A percentile compares a stretch with the other conserved stretches of the same genome.
phyloP scores from a whole-genome alignment of 2,888 invertebrate species.

The Melipona beecheii region DNA sequence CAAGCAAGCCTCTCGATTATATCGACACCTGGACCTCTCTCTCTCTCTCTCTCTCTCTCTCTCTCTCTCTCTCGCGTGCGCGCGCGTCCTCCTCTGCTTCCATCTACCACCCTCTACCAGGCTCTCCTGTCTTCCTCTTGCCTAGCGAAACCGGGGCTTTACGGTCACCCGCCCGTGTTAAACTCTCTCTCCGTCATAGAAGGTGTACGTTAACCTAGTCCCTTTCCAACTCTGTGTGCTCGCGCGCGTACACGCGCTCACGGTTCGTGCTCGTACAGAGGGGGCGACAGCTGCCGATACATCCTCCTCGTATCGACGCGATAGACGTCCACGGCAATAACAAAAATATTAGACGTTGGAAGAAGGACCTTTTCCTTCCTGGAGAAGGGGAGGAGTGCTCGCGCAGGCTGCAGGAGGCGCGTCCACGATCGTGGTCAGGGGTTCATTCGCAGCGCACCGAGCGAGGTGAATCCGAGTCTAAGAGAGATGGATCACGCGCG shows the following conservation, averaged over 20 bases:
- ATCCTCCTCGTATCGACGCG: slow-evolving; percentile 49
- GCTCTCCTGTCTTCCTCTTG: slow-evolving; percentile 44
- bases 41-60: not conserved
- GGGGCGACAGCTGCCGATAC: slow-evolving; percentile 70
- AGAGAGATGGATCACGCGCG: slow-evolving; percentile 64
- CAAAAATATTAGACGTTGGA: slow-evolving; percentile 50
- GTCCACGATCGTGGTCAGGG: slow-evolving; percentile 6
- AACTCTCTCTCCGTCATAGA: slow-evolving; percentile 62
- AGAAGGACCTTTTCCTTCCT: slow-evolving; percentile 17
- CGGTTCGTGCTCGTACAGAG: not conserved
- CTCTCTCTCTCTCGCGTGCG: not conserved
- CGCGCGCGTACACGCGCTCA: not conserved
- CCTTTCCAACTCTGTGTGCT: not conserved
- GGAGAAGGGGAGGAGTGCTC: not conserved
- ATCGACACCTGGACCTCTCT: slow-evolving; percentile 77
- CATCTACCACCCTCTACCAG: too few species aligned
- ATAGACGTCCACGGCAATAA: slow-evolving; percentile 65
- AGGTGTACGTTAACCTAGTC: slow-evolving; percentile 55
- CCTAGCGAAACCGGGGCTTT: slow-evolving; percentile 64
- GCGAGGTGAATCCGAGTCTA: slow-evolving; percentile 43
- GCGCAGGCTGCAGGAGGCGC: not conserved
- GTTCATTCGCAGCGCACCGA: not conserved
- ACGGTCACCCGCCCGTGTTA: slow-evolving; percentile 73
- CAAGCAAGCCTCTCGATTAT: slow-evolving; percentile 78
- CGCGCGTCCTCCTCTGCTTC: not conserved